phyloP scores from a whole-genome alignment of 2,113 vertebrate genomes.

The Zapornia atra region DNA sequence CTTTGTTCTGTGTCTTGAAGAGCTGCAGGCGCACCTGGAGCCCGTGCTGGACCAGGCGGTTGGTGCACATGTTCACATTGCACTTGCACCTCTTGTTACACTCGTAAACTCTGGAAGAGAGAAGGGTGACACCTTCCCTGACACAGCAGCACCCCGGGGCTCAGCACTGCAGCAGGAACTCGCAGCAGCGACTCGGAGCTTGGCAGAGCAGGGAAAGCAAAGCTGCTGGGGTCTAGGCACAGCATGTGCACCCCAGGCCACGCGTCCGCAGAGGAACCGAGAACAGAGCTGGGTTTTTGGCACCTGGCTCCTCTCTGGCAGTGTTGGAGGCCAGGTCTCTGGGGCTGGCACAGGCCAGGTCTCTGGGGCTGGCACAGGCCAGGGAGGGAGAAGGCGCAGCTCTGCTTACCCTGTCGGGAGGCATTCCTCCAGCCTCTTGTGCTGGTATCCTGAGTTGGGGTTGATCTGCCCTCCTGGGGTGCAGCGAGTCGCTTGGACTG shows the following conservation, averaged over 20 bases:
- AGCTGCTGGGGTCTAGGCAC: no score
- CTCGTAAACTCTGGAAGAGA: slow-evolving; percentile 86
- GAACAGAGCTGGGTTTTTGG: not conserved
- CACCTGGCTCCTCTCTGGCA: accelerated
- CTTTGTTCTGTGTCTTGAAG: slow-evolving; percentile 98
- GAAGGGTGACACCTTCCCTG: accelerated
- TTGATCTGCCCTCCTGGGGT: slow-evolving; percentile 92
- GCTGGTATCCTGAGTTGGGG: slow-evolving; percentile 85
- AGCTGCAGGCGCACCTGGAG: slow-evolving; percentile 96
- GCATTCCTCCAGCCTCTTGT: slow-evolving; percentile 95
- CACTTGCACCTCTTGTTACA: slow-evolving; percentile 95
- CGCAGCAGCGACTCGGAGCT: accelerated
- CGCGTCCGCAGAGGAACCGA: accelerated
- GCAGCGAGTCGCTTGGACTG: slow-evolving; percentile 91
- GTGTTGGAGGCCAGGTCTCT: not conserved
- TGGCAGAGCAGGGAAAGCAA: not conserved
- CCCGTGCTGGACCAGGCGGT: slow-evolving; percentile 94
- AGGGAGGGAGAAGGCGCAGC: not conserved
- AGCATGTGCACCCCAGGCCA: no score
- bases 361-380: not conserved
- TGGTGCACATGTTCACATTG: slow-evolving; percentile 89
- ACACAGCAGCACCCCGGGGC: accelerated
- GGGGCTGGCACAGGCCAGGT: not conserved
- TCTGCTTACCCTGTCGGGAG: slow-evolving; percentile 91
- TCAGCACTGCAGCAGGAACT: accelerated